These are phyloP conservation scores for Bombylius discolor DNA, from an alignment of 2,888 invertebrate species.

Conservation along the genomic window DNA sequence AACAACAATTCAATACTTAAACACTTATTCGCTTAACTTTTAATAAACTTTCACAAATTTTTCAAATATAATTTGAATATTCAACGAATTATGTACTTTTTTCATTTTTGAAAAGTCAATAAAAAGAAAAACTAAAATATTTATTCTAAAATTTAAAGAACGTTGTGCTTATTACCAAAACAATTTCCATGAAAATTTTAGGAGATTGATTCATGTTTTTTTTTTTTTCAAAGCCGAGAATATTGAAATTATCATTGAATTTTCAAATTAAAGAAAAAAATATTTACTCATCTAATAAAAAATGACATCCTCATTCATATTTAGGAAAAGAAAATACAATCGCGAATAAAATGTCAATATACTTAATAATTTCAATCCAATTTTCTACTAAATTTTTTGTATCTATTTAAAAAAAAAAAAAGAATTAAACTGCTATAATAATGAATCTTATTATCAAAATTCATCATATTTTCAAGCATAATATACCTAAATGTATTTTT, in stretches of 20 bases:
- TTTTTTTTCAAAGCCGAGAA: no score
- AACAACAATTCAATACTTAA: slow-evolving; percentile 13
- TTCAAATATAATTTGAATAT: slow-evolving; percentile 19
- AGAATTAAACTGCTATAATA: no score
- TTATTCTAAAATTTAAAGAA: no score
- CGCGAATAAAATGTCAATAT: slow-evolving; percentile 5
- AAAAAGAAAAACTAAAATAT: no score
- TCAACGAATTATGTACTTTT: slow-evolving; percentile 26
- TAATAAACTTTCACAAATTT: slow-evolving; percentile 14
- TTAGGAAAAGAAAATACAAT: not conserved
- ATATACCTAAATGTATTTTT: slow-evolving; percentile 16
- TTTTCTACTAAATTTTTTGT: slow-evolving; percentile 11
- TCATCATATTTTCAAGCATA: slow-evolving; percentile 13
- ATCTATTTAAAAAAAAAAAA: no score
- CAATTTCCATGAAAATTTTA: no score
- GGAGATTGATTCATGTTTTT: no score
- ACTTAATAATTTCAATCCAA: not conserved
- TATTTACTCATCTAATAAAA: slow-evolving; percentile 16
- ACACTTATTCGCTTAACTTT: slow-evolving; percentile 11
- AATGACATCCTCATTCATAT: slow-evolving; percentile 21
- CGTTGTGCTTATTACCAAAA: no score
- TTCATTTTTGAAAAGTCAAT: slow-evolving; percentile 7
- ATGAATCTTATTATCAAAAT: no score
- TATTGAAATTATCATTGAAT: no score
- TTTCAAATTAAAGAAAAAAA: no score